Base-by-base conservation (phyloP, 2,888 invertebrate species). In the Chrysotoxum bicinctum region DNA sequence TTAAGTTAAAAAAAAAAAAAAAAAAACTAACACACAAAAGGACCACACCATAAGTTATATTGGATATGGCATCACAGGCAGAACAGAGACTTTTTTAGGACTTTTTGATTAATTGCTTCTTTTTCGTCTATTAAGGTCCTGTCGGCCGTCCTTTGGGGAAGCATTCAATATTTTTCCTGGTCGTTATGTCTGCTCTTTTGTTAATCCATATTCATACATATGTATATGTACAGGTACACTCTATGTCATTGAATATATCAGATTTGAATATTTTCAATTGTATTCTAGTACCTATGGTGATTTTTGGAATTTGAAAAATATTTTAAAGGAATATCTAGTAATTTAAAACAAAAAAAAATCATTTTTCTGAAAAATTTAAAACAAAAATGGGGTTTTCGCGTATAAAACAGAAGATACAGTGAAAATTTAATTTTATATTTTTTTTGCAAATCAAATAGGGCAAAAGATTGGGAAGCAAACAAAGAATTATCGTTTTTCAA, bases 51-150 rank as follows among this genome's bases (percentile, higher is more conserved):
- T 64, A 79, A 79, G 64, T 84, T 75, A 74, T 70, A 66, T 66
- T 58, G 70, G 81, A 58, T 75, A 66, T 64, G 74, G 64, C 54
- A 70, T 56, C 30, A 52, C 60, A 32, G 30, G n/a, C 54, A 62
- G 82, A 12, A 68, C 3, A 50, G 12, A 43, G 56, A 68, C 58
- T 75, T 84, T 84, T 84, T 50, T 75, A 70, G 75, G 75, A 79
- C 79, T 79, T 79, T 84, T 80, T 80, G 84, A 84, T 84, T 84
- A 84, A 84, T 84, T 84, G 84, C 70, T 80, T 75, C 75, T 72
- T 75, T 84, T 66, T 69, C 76, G 50, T 68, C 83, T 68, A 83
- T 83, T 83, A 73, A 64, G 70, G 70, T 76, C 45, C 50, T 79
- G 45, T 56, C 43, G 35, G 40, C 12, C 62, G 40, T 75, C 66